Evolutionary conservation across 1,140 invertebrate genomes (phyloP).

Genomic region (Pinna nobilis): DNA sequence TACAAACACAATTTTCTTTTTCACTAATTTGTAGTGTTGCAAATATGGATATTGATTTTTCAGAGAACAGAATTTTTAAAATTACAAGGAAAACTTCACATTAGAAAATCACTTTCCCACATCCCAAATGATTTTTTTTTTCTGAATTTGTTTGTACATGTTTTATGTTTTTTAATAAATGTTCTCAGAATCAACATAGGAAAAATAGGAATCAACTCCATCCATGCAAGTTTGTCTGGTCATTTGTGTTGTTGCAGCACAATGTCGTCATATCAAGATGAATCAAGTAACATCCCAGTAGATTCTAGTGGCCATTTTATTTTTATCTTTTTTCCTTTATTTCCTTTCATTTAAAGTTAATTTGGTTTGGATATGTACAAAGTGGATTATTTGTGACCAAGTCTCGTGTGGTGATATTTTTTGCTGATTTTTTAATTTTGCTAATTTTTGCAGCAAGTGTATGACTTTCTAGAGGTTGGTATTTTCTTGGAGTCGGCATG

Average conservation of each 20-base stretch:
- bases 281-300: background rate
- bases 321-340: background rate
- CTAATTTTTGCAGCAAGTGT: constrained; percentile 53
- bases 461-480: constrained; percentile 59
- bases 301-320: background rate
- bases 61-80: too few relatives aligned
- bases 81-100: too few relatives aligned
- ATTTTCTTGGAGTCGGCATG: constrained; percentile 16
- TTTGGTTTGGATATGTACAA: background rate
- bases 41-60: too few relatives aligned
- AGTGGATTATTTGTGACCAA: background rate
- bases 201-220: too few relatives aligned
- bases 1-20: too few relatives aligned
- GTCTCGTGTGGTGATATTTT: background rate
- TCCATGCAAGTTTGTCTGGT: too few relatives aligned
- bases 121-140: too few relatives aligned
- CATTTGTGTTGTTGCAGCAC: background rate
- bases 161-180: too few relatives aligned
- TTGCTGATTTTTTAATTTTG: constrained; percentile 14
- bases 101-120: too few relatives aligned
- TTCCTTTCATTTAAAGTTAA: constrained; percentile 5
- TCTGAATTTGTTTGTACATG: too few relatives aligned
- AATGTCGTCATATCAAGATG: background rate
- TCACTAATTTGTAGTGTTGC: too few relatives aligned
- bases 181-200: too few relatives aligned